A percentile compares a stretch with the other conserved stretches of the same genome.
Evolutionary conservation across 2,888 invertebrate genomes (phyloP).

Genomic region (Drosophila neonasuta): DNA sequence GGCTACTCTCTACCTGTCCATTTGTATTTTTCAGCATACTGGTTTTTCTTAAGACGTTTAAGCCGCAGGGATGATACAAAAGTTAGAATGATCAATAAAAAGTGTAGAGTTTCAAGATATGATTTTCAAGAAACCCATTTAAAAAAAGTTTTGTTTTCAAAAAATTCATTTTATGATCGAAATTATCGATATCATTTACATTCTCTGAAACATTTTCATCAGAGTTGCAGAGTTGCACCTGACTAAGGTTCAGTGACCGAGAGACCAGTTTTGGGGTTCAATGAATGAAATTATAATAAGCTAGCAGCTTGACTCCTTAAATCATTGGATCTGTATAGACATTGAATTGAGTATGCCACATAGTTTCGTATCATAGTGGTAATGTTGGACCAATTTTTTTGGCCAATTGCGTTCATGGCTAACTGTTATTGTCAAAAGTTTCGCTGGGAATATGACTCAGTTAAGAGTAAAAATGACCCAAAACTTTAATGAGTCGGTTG

Average conservation of each 20-base stretch:
- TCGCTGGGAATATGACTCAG: slow-evolving; percentile 31
- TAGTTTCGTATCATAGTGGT: no score
- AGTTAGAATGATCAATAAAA: not conserved
- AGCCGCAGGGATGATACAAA: not conserved
- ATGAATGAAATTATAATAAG: no score
- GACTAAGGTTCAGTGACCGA: not conserved
- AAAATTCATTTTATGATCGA: no score
- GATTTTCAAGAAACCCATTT: no score
- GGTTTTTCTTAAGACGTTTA: not conserved
- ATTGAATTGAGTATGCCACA: no score
- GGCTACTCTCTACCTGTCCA: not conserved
- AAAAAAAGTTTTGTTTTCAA: no score
- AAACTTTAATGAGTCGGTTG: slow-evolving; percentile 74
- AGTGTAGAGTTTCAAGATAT: no score
- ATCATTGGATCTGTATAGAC: no score
- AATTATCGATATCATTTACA: no score
- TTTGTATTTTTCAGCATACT: not conserved
- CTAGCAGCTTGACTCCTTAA: no score
- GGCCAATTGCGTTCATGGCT: slow-evolving; percentile 53
- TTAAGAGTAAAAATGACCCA: slow-evolving; percentile 51
- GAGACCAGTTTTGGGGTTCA: not conserved
- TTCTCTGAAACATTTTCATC: no score
- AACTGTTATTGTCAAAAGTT: slow-evolving; percentile 71
- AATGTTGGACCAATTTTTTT: not conserved
- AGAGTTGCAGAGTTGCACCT: no score